phyloP scores from a whole-genome alignment of 2,113 vertebrate genomes.

The Sciurus niger region DNA sequence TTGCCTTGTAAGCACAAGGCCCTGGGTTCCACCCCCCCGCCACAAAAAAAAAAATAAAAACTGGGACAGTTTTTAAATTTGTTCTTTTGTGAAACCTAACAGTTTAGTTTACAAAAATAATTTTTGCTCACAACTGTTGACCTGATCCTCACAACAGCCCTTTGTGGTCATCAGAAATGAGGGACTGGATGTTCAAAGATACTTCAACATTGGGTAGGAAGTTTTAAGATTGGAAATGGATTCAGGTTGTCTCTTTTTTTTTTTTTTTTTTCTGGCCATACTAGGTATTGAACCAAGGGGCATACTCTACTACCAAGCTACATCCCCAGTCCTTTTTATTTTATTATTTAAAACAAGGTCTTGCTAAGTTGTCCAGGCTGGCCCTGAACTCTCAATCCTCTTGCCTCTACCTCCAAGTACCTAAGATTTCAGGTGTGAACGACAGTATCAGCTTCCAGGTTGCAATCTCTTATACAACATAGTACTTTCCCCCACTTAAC shows the following conservation, averaged over 20 bases:
- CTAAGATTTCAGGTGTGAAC: no score
- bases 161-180: not conserved
- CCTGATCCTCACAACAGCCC: not conserved
- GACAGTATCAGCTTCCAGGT: no score
- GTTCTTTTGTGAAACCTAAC: not conserved
- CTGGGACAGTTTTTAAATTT: conserved; percentile 9
- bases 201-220: not conserved
- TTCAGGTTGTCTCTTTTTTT: not conserved
- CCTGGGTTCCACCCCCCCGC: no score
- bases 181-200: not conserved
- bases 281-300: no score
- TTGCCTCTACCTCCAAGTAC: not conserved
- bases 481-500: not conserved
- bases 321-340: no score
- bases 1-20: no score
- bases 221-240: not conserved
- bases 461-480: not conserved
- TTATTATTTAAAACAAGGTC: not conserved
- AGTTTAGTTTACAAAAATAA: not conserved
- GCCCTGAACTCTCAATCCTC: not conserved
- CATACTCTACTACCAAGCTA: no score
- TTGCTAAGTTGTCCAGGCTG: not conserved
- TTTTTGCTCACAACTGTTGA: not conserved
- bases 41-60: no score
- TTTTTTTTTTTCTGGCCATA: no score